phyloP scores from a whole-genome alignment of 2,797 vertebrate genomes.

The Chrysocyon brachyurus region DNA sequence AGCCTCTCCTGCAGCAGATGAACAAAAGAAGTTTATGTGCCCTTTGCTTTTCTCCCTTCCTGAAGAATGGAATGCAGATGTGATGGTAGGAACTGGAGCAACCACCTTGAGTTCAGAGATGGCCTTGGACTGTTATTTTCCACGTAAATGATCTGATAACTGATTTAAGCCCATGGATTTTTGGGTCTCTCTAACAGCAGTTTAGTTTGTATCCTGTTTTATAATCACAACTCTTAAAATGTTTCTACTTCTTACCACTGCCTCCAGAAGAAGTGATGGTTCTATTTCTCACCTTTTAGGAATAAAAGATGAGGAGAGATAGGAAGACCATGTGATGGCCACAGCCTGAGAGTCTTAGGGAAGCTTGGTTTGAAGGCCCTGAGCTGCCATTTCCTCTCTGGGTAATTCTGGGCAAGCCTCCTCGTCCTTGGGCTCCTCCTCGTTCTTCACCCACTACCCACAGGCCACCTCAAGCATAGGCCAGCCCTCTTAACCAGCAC shows the following conservation, averaged over 20 bases:
- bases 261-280: neutral
- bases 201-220: neutral
- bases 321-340: neutral
- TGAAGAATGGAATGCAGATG: neutral
- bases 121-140: neutral
- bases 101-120: neutral
- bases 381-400: neutral
- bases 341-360: neutral
- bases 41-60: neutral
- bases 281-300: neutral
- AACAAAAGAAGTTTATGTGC: neutral
- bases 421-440: neutral
- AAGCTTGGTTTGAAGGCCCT: neutral
- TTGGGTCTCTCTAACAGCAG: neutral
- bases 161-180: neutral
- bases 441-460: neutral
- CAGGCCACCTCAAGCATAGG: neutral
- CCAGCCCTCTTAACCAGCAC: neutral
- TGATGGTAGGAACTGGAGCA: neutral
- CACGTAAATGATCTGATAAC: neutral
- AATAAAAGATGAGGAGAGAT: neutral
- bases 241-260: neutral
- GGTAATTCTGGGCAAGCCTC: neutral
- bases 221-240: neutral
- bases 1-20: neutral